A percentile compares a stretch with the other conserved stretches of the same genome.
phyloP scores from a whole-genome alignment of 2,888 invertebrate genomes.

The Himalopsyche anomala region DNA sequence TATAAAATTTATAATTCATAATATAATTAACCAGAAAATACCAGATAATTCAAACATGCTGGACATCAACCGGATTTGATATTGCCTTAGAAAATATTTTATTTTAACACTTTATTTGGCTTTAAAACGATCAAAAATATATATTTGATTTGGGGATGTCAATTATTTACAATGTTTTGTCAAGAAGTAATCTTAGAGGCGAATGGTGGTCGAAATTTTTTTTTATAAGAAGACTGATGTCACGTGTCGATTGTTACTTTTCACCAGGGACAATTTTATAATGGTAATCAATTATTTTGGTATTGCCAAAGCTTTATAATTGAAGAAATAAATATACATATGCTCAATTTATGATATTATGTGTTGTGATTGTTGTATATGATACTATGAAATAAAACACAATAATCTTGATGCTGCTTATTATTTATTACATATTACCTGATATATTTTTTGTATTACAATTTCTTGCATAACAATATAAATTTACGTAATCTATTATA shows the following conservation, averaged over 20 bases:
- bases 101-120: no score
- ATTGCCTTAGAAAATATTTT: no score
- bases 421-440: slow-evolving; percentile 28
- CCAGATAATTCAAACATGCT: no score
- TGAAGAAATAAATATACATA: not conserved
- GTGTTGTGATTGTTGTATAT: not conserved
- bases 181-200: not conserved
- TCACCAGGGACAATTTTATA: not conserved
- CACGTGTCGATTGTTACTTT: not conserved
- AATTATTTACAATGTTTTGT: no score
- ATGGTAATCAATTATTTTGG: not conserved
- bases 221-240: not conserved
- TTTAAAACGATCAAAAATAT: no score
- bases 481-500: slow-evolving; percentile 18
- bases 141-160: no score
- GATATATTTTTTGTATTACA: slow-evolving; percentile 41
- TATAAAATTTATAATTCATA: no score
- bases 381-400: not conserved
- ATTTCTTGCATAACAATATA: slow-evolving; percentile 45
- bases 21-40: no score
- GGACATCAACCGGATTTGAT: no score
- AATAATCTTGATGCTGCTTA: slow-evolving; percentile 34
- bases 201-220: not conserved
- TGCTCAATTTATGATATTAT: not conserved
- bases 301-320: not conserved